Base-by-base conservation (phyloP, 2,113 vertebrate species). In the Oceanodroma tethys region DNA sequence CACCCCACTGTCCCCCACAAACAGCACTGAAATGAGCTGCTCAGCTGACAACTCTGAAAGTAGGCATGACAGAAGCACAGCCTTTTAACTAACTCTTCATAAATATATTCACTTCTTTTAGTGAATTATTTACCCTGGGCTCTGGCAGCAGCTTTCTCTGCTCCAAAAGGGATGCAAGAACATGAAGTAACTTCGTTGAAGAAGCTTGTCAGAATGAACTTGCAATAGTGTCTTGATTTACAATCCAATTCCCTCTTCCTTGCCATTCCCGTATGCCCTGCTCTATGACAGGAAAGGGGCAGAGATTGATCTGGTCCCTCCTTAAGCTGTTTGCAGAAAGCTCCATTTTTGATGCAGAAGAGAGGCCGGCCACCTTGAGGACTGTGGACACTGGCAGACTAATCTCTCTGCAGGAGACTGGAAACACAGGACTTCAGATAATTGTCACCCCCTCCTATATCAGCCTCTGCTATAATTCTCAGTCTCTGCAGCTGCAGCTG, bases 111-210 rank as follows among this genome's bases (percentile, higher is more conserved):
- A 93, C 60, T 47, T 63, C 85, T 59, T 29, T 11, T 68, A 81
- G 66, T 91, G 65, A 88, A 94, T 95, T 94, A 95, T 96, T 96
- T 75, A 95, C 90, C 83, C 86, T n/a, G 55, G 72, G 73, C 93
- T 87, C 66, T 26, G 75, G 78, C 81, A 93, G 88, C 79, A 81
- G 72, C 42, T 67, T 70, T 86, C 66, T 65, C 82, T 62, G 80
- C 53, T 92, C 96, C 21, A 42, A 84, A 93, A 82, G 72, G 47
- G 88, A 91, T 34, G 48, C 42, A 42, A 76, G 85, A 95, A 92
- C 58, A 75, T 5, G 32, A 90, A 89, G 38, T 53, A 81, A 65
- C 36, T 84, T 71, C 38, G 43, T 48, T 50, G 87, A 81, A 93
- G 87, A 58, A 81, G 59, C n/a, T 53, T 76, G 68, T 80, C 91